phyloP scores from a whole-genome alignment of 2,888 invertebrate species.

The Eristalinus aeneus region DNA sequence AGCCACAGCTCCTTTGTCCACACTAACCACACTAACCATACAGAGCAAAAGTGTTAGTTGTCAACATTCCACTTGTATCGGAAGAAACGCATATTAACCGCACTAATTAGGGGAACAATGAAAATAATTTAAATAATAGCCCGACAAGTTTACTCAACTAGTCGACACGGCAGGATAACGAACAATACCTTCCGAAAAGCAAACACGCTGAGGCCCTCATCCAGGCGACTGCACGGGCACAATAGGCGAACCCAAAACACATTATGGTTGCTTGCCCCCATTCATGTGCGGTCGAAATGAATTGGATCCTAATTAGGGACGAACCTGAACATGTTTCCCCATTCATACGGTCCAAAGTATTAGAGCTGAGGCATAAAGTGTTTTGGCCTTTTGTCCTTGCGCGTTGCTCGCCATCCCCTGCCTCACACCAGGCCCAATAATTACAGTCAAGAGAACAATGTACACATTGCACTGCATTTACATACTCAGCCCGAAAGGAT shows the following conservation, averaged over 20 bases:
- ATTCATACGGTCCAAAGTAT: constrained; percentile 28
- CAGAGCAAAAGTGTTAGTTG: constrained; percentile 27
- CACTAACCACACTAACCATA: not conserved
- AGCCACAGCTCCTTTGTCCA: not conserved
- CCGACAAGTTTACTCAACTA: constrained; percentile 12
- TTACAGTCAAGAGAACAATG: constrained; percentile 64
- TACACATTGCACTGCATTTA: constrained; percentile 61
- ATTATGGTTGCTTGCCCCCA: constrained; percentile 66
- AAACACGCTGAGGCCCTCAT: constrained; percentile 35
- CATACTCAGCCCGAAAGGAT: constrained; percentile 31
- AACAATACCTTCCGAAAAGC: constrained; percentile 21
- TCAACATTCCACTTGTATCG: constrained; percentile 24
- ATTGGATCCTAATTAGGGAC: constrained; percentile 71
- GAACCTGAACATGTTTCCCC: constrained; percentile 51
- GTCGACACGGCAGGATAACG: constrained; percentile 9
- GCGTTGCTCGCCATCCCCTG: constrained; percentile 15
- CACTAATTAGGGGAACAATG: constrained; percentile 63
- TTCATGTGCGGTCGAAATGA: constrained; percentile 69
- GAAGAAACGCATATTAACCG: constrained; percentile 65
- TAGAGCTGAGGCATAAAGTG: constrained; percentile 50
- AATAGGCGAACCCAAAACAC: constrained; percentile 63
- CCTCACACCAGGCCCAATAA: constrained; percentile 36
- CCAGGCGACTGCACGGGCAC: constrained; percentile 53
- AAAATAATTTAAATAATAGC: constrained; percentile 65
- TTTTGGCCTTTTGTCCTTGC: constrained; percentile 67